Conservation (phyloP, 2,113 vertebrate genomes). For the Bubo scandiacus region DNA sequence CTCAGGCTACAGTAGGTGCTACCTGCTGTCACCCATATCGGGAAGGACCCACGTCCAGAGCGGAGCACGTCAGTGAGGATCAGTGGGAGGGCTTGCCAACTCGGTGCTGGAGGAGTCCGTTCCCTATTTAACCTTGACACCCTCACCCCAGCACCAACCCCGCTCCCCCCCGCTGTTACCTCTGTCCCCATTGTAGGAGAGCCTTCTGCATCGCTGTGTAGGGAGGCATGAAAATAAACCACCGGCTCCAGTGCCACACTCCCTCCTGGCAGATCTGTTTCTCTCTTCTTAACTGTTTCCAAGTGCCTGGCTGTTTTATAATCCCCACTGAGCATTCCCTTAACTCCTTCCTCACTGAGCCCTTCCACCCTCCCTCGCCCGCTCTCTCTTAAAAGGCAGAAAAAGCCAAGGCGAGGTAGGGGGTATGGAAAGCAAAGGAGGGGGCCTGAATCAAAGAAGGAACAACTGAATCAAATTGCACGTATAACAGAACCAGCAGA, state of each 20-base stretch:
- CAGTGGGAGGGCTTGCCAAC: neutral
- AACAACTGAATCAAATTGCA: constrained; percentile 48
- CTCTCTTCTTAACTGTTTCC: constrained; percentile 68
- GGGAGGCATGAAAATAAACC: constrained; percentile 62
- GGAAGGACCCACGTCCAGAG: neutral
- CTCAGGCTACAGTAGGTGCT: neutral
- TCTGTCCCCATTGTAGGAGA: constrained; percentile 1
- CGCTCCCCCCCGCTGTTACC: neutral
- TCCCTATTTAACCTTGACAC: neutral
- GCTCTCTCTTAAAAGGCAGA: constrained; percentile 10
- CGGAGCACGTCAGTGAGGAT: neutral
- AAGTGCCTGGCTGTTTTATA: constrained; percentile 60
- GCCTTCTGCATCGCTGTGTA: constrained; percentile 31
- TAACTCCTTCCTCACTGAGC: constrained; percentile 57
- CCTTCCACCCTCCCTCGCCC: neutral
- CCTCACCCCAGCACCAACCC: neutral
- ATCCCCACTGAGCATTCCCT: constrained; percentile 58
- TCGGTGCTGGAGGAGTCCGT: neutral
- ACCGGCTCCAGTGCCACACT: constrained; percentile 53
- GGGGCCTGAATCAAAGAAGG: constrained; percentile 28
- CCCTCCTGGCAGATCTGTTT: constrained; percentile 64
- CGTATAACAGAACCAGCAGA: neutral
- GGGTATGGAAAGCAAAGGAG: neutral
- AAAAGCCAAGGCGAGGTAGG: constrained; percentile 22
- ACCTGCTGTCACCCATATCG: neutral